Evolutionary conservation across 2,888 invertebrate species (phyloP).

Genomic region (Tuta absoluta): DNA sequence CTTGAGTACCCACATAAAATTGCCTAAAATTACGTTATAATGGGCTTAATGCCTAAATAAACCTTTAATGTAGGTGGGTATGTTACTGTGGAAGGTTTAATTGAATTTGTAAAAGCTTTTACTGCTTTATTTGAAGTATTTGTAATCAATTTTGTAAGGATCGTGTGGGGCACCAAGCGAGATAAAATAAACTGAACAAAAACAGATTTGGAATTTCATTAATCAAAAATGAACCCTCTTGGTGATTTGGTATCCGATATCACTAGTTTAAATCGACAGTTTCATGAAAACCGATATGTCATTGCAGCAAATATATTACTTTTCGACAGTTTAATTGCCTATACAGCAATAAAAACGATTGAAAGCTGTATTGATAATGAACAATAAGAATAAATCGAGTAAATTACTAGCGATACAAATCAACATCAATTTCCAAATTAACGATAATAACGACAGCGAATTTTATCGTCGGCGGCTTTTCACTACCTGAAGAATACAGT

Average conservation of each 20-base stretch:
- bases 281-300: background rate
- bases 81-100: background rate
- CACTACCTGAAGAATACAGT: background rate
- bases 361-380: background rate
- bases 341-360: background rate
- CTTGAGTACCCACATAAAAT: constrained; percentile 3
- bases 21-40: background rate
- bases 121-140: background rate
- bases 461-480: background rate
- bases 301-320: background rate
- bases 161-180: background rate
- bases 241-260: background rate
- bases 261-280: background rate
- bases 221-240: background rate
- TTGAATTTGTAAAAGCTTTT: background rate
- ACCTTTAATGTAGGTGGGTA: background rate
- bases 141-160: too few species aligned
- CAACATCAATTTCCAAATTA: background rate
- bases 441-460: background rate
- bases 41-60: background rate
- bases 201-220: too few species aligned
- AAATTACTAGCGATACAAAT: background rate
- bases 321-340: background rate
- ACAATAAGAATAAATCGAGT: background rate
- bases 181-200: too few species aligned